phyloP scores from a whole-genome alignment of 2,888 invertebrate genomes.

The Encarsia formosa region DNA sequence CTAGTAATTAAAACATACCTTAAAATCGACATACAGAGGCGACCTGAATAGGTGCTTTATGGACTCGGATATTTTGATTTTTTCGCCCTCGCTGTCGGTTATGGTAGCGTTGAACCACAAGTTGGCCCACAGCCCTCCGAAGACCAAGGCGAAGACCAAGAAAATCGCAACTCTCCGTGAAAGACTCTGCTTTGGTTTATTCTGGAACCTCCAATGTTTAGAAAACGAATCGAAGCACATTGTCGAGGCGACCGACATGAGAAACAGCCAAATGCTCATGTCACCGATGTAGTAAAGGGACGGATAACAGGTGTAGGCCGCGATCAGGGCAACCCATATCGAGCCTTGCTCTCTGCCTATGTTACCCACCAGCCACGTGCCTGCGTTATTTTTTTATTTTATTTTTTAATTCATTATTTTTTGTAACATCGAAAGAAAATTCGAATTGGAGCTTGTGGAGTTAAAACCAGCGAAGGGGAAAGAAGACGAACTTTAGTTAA shows the following conservation, averaged over 20 bases:
- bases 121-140: constrained; percentile 70
- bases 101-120: constrained; percentile 85
- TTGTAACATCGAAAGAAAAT: no score
- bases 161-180: constrained; percentile 59
- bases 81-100: constrained; percentile 79
- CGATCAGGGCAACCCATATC: constrained; percentile 66
- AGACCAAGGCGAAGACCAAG: constrained; percentile 61
- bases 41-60: constrained; percentile 85
- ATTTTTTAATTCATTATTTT: no score
- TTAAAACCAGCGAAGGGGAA: no score
- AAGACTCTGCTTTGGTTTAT: constrained; percentile 51
- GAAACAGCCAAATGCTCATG: constrained; percentile 66
- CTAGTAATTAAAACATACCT: constrained; percentile 46
- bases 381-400: no score
- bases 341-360: constrained; percentile 78
- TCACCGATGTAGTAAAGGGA: constrained; percentile 72
- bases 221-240: constrained; percentile 71
- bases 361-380: constrained; percentile 87
- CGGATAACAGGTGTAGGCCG: constrained; percentile 65
- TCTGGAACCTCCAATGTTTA: constrained; percentile 73
- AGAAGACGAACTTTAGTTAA: no score
- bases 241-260: constrained; percentile 64
- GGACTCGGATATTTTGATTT: constrained; percentile 83
- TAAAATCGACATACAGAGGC: constrained; percentile 62
- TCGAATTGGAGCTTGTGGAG: no score